A percentile compares a stretch with the other conserved stretches of the same genome.
These are phyloP conservation scores for Sciurus niger DNA, from an alignment of 2,113 vertebrate genomes.

Conservation along the genomic window DNA sequence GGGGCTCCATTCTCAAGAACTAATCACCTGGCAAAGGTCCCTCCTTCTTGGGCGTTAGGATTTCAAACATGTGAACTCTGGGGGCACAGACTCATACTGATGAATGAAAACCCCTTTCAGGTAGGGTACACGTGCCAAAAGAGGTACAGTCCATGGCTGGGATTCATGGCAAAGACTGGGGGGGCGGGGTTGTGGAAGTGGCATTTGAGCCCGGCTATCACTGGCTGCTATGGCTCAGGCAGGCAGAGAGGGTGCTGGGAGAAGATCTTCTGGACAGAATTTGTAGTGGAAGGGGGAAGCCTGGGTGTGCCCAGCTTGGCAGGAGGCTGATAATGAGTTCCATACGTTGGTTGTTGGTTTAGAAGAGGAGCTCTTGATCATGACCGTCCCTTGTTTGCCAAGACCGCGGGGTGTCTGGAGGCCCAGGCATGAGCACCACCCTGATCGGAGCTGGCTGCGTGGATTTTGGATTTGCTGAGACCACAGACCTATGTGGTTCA, in stretches of 20 bases:
- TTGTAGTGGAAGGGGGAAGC: background rate
- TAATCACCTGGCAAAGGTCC: background rate
- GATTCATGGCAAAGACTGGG: background rate
- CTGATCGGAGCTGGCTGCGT: background rate
- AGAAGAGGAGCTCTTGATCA: background rate
- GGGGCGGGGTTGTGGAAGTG: background rate
- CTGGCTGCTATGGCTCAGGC: background rate
- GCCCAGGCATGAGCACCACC: background rate
- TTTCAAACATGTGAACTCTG: background rate
- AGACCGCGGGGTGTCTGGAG: background rate
- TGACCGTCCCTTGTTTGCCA: background rate
- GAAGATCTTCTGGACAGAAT: background rate
- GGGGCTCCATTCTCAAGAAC: background rate
- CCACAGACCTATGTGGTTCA: background rate
- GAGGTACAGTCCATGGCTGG: background rate
- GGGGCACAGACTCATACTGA: background rate
- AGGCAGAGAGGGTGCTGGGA: background rate
- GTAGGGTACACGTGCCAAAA: background rate
- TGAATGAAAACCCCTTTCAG: background rate
- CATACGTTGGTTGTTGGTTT: conserved; percentile 14
- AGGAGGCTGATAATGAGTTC: conserved; percentile 53
- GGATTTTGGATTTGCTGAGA: background rate
- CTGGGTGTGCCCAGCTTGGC: conserved; percentile 48
- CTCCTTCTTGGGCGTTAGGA: too few species aligned
- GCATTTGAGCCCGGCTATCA: background rate